Evolutionary conservation across 1,140 invertebrate species (phyloP).

Genomic region (Polypedilum pembai): DNA sequence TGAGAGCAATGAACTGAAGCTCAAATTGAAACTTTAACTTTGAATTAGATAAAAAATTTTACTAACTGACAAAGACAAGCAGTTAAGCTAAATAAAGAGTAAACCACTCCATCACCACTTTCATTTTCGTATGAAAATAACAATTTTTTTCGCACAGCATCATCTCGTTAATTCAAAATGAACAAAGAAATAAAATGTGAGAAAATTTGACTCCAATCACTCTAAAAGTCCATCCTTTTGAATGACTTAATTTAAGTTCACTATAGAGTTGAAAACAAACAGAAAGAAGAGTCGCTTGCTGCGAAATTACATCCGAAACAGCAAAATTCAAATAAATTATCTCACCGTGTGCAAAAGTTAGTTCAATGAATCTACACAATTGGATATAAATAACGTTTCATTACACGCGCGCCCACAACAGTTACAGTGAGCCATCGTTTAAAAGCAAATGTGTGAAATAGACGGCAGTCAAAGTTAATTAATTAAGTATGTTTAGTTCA

Average conservation of each 20-base stretch:
- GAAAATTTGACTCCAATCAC: no score
- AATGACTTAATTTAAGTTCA: background rate
- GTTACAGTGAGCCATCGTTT: background rate
- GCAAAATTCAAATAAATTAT: background rate
- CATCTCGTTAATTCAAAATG: no score
- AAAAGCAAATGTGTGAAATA: background rate
- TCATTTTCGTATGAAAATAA: no score
- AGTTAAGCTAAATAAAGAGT: no score
- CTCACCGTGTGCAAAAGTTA: background rate
- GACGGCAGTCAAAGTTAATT: background rate
- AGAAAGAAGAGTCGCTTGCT: background rate
- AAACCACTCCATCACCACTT: no score
- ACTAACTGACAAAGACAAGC: no score
- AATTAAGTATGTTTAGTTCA: constrained; percentile 7
- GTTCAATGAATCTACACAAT: constrained; percentile 12
- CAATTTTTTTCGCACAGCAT: no score
- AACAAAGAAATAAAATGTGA: no score
- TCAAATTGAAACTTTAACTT: no score
- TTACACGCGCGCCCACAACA: background rate
- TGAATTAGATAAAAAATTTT: no score
- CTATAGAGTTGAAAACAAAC: background rate
- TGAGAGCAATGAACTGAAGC: no score
- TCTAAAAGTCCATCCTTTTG: no score
- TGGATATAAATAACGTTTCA: background rate
- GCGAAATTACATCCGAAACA: constrained; percentile 3